Base-by-base conservation (phyloP, 1,140 invertebrate species). In the Drosophila pseudoobscura region DNA sequence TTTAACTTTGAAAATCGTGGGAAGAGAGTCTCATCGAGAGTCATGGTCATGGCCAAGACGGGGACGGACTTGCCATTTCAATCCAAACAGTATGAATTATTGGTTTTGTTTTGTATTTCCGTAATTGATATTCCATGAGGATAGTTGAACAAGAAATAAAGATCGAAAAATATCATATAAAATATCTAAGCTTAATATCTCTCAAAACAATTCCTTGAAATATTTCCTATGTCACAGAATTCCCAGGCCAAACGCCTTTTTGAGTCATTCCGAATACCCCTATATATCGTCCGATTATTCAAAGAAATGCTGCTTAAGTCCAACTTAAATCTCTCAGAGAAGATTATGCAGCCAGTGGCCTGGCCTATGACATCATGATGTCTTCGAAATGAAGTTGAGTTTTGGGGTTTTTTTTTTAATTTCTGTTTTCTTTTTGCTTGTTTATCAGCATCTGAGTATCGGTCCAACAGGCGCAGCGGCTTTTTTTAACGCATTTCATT, bases 401-500 rank as follows among this genome's bases (percentile, higher is more conserved):
- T 58, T 69, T 75, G 49, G 24, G 62, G 56, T 50, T 74, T 74
- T 70, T 73, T 57, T 79, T 62, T 55, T 56, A 31, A 46, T 29
- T 50, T 59, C 61, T 20, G 6, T 43, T 51, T 60, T 47, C 51
- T 44, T 63, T 68, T 57, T 47, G 68, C 44, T 54, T 60, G 44
- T 76, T 76, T 83, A 83, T 83, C 79, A 59, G 75, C 47, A 60
- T 71, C 56, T 61, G 69, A 53, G 35, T 61, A 49, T 61, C 46
- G 49, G 57, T 35, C 47, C 58, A 44, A 60, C 65, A 65, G 69
- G 78, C 77, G 63, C 71, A 69, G 80, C 73, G 79, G 82, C 62
- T 24, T 82, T 78, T 85, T 80, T 85, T 72, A 82, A 82, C 78
- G 83, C 78, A 85, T 82, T 85, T 85, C 53, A 80, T 84, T 73